A percentile compares a stretch with the other conserved stretches of the same genome.
Evolutionary conservation across 2,113 vertebrate genomes (phyloP).

Genomic region (Tetrao urogallus): DNA sequence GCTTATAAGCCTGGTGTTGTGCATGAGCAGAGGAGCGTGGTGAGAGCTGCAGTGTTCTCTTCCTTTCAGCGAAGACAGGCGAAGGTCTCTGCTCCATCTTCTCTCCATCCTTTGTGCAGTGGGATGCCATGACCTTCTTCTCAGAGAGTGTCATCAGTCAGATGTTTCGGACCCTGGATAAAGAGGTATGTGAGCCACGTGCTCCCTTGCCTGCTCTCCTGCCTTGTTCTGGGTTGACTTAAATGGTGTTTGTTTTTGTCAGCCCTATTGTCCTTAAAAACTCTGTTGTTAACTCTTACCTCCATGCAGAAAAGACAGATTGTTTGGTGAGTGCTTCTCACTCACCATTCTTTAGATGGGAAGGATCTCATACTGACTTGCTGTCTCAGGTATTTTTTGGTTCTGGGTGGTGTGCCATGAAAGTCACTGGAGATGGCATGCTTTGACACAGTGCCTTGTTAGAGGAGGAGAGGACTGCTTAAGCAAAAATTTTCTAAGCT

Average conservation of each 20-base stretch:
- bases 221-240: background rate
- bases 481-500: background rate
- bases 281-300: background rate
- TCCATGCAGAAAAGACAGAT: background rate
- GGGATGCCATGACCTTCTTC: constrained; percentile 97
- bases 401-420: background rate
- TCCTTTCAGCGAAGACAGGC: constrained; percentile 79
- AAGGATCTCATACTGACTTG: background rate
- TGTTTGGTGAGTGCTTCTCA: background rate
- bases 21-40: background rate
- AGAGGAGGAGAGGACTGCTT: background rate
- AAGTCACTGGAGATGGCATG: background rate
- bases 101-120: constrained; percentile 90
- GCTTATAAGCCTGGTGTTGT: background rate
- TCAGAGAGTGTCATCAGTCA: constrained; percentile 89
- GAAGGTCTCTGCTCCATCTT: constrained; percentile 88
- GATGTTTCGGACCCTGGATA: constrained; percentile 88
- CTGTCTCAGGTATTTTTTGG: background rate
- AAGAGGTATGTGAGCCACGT: constrained; percentile 83
- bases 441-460: background rate
- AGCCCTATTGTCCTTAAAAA: background rate
- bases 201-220: background rate
- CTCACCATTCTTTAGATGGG: background rate
- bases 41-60: constrained; percentile 39
- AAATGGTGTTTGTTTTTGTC: background rate